Base-by-base conservation (phyloP, 2,888 invertebrate genomes). In the Synergus umbraculus region DNA sequence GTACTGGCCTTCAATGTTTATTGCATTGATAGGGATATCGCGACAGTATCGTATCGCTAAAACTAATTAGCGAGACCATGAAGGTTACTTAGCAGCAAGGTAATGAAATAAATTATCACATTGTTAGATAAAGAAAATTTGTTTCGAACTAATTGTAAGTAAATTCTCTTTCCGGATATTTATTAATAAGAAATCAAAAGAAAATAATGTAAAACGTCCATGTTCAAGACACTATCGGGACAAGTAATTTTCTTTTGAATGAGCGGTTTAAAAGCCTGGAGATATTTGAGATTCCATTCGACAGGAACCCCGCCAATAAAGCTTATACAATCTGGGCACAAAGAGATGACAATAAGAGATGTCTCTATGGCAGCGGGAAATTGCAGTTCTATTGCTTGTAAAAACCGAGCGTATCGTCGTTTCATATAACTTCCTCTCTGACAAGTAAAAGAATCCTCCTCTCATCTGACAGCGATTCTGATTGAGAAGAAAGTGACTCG, bases 401-500 rank as follows among this genome's bases (percentile, higher is more conserved):
- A 73, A 73, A 73, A 73, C 54, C 54, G 29, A 63, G 29, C 29
- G 73, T 73, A 73, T 73, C 54, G 73, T 54, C 73, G 54, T 73
- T 54, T 73, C 73, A 73, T 58, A 73, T 58, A 73, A 73, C 73
- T 54, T 73, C 29, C 46, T 63, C 58, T 37, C 22, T 13, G 13
- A 8, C 54, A 2, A 37, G 73, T 54, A 73, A 73, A 41, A 49
- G 54, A 73, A 73, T 73, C 54, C 73, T 73, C 37, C 54, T 49
- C n/a, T 73, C n/a, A n/a, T 37, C 54, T 80, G 80, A 83, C 82
- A 82, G 82, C 76, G 79, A 82, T 84, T 84, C 83, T 81, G 84
- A 81, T 83, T 78, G 82, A 82, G 82, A 81, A 80, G 84, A 82
- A 82, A 82, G 79, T 83, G 82, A 80, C 78, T 81, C 83, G 82